These are phyloP conservation scores for Heliconius hortense DNA, from an alignment of 2,888 invertebrate species.

Conservation along the genomic window DNA sequence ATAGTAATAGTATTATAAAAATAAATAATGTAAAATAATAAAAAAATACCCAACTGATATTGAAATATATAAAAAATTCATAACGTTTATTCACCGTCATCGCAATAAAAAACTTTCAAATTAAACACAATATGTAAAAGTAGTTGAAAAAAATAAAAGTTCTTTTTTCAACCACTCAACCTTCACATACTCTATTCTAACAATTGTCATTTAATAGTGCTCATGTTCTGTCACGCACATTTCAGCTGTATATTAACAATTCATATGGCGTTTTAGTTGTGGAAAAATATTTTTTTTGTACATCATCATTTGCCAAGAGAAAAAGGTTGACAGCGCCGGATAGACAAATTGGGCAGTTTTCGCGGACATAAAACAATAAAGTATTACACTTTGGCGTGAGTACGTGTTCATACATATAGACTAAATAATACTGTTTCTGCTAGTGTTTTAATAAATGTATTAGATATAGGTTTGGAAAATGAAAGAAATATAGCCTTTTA, in stretches of 20 bases:
- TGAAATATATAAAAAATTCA: too few species aligned
- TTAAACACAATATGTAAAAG: too few species aligned
- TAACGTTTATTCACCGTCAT: too few species aligned
- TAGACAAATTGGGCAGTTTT: slow-evolving; percentile 64
- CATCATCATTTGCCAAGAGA: slow-evolving; percentile 58
- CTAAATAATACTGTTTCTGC: slow-evolving; percentile 1
- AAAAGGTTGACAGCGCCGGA: slow-evolving; percentile 60
- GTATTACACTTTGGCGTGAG: slow-evolving; percentile 37
- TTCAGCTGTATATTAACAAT: slow-evolving; percentile 26
- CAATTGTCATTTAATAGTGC: slow-evolving; percentile 11
- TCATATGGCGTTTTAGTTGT: slow-evolving; percentile 20
- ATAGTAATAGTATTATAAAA: too few species aligned
- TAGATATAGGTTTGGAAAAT: background rate
- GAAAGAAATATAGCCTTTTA: background rate
- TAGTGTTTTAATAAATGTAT: background rate
- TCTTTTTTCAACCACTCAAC: too few species aligned
- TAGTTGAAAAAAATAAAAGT: too few species aligned
- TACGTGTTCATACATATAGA: slow-evolving; percentile 18
- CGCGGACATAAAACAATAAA: slow-evolving; percentile 64
- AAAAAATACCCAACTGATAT: too few species aligned
- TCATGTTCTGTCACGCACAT: slow-evolving; percentile 15
- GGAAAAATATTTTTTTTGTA: slow-evolving; percentile 40
- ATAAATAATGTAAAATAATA: too few species aligned
- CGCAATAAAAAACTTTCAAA: too few species aligned
- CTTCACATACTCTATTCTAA: background rate